phyloP scores from a whole-genome alignment of 53 echinoderm and acorn worm genomes.

The Apostichopus leukothele region DNA sequence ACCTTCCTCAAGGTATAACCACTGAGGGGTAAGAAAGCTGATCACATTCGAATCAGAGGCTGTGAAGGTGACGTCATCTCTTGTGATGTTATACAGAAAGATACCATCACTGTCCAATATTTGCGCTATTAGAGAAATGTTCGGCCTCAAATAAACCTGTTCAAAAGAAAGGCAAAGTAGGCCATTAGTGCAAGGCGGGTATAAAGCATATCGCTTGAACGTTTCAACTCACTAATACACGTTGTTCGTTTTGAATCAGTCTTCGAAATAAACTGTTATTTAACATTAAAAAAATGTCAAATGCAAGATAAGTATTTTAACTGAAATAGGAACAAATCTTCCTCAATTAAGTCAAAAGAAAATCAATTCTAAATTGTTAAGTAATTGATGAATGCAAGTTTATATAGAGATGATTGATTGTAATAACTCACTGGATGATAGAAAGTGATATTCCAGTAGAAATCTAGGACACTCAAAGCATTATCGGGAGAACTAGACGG shows the following conservation, averaged over 20 bases:
- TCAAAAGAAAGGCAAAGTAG: not conserved
- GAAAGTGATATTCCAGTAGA: slow-evolving; percentile 32
- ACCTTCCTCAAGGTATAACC: slow-evolving; percentile 12
- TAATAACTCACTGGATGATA: slow-evolving; percentile 26
- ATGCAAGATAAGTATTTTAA: no score
- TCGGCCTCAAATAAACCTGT: not conserved
- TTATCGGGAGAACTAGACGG: slow-evolving; percentile 33
- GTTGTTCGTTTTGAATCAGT: no score
- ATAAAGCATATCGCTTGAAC: no score
- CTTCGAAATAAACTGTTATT: no score
- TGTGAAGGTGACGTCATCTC: slow-evolving; percentile 11
- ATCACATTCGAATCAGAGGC: slow-evolving; percentile 1
- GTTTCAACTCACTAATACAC: no score
- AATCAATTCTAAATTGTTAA: no score
- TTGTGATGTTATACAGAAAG: not conserved
- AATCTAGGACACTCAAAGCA: slow-evolving; percentile 12
- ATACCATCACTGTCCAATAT: slow-evolving; percentile 5
- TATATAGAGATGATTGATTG: no score
- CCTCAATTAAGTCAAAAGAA: not conserved
- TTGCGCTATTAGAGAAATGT: slow-evolving; percentile 11
- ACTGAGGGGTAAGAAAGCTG: not conserved
- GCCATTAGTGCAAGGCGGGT: no score
- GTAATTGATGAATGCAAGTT: no score
- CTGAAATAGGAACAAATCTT: not conserved
- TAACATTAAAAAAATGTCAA: no score